Conservation (phyloP, 1,140 invertebrate genomes). For the Drosophila bocki region DNA sequence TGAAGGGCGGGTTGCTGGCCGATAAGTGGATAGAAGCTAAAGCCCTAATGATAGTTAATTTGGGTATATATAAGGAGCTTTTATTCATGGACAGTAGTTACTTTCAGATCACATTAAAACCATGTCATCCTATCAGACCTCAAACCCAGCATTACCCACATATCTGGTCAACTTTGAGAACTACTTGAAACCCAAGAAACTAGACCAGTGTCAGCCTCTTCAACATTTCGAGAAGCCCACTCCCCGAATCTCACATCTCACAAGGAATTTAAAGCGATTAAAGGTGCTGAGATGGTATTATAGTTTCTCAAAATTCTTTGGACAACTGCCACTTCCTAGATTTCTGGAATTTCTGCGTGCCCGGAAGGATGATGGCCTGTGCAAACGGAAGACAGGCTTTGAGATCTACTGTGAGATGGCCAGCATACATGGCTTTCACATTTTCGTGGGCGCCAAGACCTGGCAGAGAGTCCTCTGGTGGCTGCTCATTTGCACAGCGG, state of each 20-base stretch:
- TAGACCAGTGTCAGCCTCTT: constrained; percentile 30
- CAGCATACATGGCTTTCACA: constrained; percentile 80
- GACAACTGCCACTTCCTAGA: constrained; percentile 44
- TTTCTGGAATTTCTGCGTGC: constrained; percentile 64
- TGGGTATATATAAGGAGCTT: constrained; percentile 19
- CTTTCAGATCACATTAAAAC: not conserved
- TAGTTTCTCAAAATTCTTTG: constrained; percentile 21
- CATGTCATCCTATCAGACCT: constrained; percentile 9
- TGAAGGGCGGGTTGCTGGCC: constrained; percentile 10
- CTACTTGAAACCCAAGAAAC: constrained; percentile 57
- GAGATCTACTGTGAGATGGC: constrained; percentile 85
- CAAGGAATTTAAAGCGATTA: constrained; percentile 25
- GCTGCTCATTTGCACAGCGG: constrained; percentile 79
- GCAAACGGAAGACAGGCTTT: constrained; percentile 73
- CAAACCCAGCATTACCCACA: not conserved
- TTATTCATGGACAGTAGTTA: not conserved
- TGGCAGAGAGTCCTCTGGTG: constrained; percentile 85
- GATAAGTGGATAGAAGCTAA: not conserved
- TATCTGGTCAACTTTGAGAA: constrained; percentile 66
- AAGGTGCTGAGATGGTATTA: constrained; percentile 40
- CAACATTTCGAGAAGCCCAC: constrained; percentile 41
- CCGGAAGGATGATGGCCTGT: constrained; percentile 71
- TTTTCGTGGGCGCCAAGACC: constrained; percentile 67
- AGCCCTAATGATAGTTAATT: constrained; percentile 1
- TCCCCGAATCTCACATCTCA: not conserved